Conservation (phyloP, 2,797 vertebrate species). For the Cirrhinus mrigala region DNA sequence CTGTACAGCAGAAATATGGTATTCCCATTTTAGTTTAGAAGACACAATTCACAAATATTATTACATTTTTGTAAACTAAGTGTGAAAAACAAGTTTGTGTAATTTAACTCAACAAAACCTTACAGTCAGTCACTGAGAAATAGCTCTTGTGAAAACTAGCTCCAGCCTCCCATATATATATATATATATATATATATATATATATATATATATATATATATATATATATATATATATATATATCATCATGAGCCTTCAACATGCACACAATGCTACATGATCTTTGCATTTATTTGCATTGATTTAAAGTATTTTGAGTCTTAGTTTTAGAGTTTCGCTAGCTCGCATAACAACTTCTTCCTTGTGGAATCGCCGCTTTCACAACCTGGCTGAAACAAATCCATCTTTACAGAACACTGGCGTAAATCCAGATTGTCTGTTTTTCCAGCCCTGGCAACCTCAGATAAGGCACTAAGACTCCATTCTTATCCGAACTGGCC, state of each 20-base stretch:
- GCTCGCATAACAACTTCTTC: constrained; percentile 23
- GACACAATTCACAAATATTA: neutral
- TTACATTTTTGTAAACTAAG: too few relatives aligned
- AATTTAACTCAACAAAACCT: too few relatives aligned
- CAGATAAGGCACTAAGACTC: constrained; percentile 26
- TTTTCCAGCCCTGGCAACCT: constrained; percentile 26
- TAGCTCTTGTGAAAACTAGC: neutral
- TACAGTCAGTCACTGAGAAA: neutral
- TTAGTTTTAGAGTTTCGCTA: neutral
- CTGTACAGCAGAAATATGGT: neutral
- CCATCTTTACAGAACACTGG: constrained; percentile 34
- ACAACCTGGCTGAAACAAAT: constrained; percentile 17
- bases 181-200: too few relatives aligned
- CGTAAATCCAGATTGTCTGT: constrained; percentile 42
- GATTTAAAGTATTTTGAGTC: neutral
- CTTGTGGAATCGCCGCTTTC: constrained; percentile 2
- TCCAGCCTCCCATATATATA: neutral
- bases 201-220: too few relatives aligned
- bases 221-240: too few relatives aligned
- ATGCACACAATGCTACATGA: neutral
- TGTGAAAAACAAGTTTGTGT: too few relatives aligned
- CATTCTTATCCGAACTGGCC: constrained; percentile 6
- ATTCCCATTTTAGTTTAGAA: neutral
- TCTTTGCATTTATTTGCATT: constrained; percentile 1
- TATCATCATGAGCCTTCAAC: neutral